phyloP scores from a whole-genome alignment of 2,888 invertebrate genomes.

The Frankliniella intonsa region DNA sequence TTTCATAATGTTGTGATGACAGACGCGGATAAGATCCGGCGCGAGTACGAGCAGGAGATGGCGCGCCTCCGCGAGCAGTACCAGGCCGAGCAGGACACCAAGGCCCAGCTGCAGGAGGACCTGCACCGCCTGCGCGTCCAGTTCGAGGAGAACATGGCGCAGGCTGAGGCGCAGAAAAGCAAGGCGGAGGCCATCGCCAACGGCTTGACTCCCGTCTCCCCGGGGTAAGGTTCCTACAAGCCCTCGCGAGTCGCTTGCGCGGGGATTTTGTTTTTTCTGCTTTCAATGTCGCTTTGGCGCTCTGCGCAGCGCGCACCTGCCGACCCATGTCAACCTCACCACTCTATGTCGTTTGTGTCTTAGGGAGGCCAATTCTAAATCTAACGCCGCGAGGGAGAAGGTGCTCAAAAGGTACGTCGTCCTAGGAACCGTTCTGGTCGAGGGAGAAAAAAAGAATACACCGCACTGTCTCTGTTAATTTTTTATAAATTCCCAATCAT shows the following conservation, averaged over 20 bases:
- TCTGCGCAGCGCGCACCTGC: too few relatives aligned
- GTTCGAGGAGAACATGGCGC: conserved; percentile 51
- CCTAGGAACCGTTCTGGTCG: background rate
- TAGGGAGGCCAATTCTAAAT: conserved; percentile 30
- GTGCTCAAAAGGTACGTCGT: conserved; percentile 38
- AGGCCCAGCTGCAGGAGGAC: conserved; percentile 57
- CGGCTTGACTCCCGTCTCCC: too few relatives aligned
- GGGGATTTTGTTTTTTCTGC: too few relatives aligned
- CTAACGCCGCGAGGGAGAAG: conserved; percentile 45
- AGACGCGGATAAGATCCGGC: conserved; percentile 45
- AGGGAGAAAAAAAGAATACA: too few relatives aligned
- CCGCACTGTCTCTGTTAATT: too few relatives aligned
- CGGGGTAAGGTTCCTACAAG: too few relatives aligned
- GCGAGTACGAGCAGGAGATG: conserved; percentile 55
- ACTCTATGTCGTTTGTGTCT: too few relatives aligned
- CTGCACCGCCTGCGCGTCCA: conserved; percentile 53
- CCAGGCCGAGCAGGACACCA: conserved; percentile 54
- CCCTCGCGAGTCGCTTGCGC: too few relatives aligned
- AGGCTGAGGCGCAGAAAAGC: conserved; percentile 42
- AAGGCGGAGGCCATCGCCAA: background rate
- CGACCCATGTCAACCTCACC: too few relatives aligned
- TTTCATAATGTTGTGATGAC: conserved; percentile 30
- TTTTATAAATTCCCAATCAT: too few relatives aligned
- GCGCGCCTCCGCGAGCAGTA: conserved; percentile 52
- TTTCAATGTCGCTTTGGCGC: too few relatives aligned